Evolutionary conservation across 2,888 invertebrate species (phyloP).

Genomic region (Hoplodrina blanda): DNA sequence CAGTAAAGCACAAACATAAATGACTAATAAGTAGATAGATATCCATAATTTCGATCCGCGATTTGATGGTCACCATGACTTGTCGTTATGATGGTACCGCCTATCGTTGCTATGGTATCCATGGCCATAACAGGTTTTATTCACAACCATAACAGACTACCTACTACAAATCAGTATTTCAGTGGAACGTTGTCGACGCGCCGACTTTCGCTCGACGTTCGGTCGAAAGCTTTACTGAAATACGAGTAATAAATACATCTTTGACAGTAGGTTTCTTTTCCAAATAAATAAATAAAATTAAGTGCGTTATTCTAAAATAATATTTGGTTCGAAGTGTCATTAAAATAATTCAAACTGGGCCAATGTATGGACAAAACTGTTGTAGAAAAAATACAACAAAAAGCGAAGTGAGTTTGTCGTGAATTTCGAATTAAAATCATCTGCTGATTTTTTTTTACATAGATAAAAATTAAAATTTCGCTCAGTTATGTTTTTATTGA

Average conservation of each 20-base stretch:
- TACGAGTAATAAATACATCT: conserved; percentile 6
- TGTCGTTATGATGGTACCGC: conserved; percentile 63
- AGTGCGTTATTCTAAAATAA: conserved; percentile 2
- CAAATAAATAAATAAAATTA: conserved; percentile 17
- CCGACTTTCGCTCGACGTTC: conserved; percentile 36
- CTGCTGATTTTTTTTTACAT: neutral
- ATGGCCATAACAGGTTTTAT: conserved; percentile 77
- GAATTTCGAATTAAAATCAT: conserved; percentile 13
- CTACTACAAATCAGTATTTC: conserved; percentile 74
- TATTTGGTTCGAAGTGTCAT: conserved; percentile 39
- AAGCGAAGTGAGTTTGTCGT: conserved; percentile 78
- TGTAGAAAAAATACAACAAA: conserved; percentile 81
- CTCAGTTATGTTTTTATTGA: no score
- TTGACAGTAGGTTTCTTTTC: conserved; percentile 14
- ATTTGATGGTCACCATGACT: conserved; percentile 73
- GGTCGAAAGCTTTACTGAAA: conserved; percentile 34
- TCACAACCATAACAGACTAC: conserved; percentile 65
- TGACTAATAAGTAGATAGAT: conserved; percentile 30
- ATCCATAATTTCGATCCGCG: conserved; percentile 44
- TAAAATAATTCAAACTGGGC: conserved; percentile 88
- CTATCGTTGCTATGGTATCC: conserved; percentile 81
- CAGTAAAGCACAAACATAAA: conserved; percentile 19
- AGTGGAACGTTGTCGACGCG: conserved; percentile 44
- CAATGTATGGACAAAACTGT: conserved; percentile 91
- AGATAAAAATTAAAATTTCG: neutral